Evolutionary conservation across 2,888 invertebrate species (phyloP).

Genomic region (Protula sp.): DNA sequence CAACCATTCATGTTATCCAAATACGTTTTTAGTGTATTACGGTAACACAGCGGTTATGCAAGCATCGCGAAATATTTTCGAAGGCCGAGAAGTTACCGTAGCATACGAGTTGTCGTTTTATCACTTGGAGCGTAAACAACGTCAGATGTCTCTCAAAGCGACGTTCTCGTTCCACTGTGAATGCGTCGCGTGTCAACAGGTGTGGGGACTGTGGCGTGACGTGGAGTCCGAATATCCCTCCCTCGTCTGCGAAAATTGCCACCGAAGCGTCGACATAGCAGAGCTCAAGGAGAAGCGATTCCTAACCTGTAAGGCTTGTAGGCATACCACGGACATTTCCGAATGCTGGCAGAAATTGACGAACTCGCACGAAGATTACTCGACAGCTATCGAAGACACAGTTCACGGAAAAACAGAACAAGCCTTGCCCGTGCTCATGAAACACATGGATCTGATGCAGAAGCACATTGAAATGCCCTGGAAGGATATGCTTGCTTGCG

Average conservation of each 20-base stretch:
- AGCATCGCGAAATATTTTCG: conserved; percentile 62
- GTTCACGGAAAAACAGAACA: conserved; percentile 26
- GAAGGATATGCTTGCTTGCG: conserved; percentile 47
- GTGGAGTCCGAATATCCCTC: neutral
- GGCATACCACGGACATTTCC: conserved; percentile 3
- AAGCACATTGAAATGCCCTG: conserved; percentile 39
- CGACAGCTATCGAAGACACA: conserved; percentile 33
- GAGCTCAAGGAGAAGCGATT: neutral
- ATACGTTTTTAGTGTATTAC: conserved; percentile 70
- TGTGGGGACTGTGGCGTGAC: conserved; percentile 39
- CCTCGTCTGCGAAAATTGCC: conserved; percentile 13
- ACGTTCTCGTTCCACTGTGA: conserved; percentile 76
- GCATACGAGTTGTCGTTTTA: conserved; percentile 61
- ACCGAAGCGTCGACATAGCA: neutral
- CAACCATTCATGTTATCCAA: conserved; percentile 87
- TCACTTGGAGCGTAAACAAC: conserved; percentile 54
- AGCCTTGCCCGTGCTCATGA: conserved; percentile 30
- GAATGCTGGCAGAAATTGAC: conserved; percentile 23
- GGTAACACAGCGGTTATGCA: conserved; percentile 67
- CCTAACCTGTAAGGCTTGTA: neutral
- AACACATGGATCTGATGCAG: conserved; percentile 36
- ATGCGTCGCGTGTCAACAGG: conserved; percentile 34
- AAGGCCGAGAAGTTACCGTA: conserved; percentile 71
- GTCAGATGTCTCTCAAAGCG: conserved; percentile 62
- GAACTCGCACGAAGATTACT: conserved; percentile 33